Evolutionary conservation across 2,888 invertebrate genomes (phyloP).

Genomic region (Macaria liturata): DNA sequence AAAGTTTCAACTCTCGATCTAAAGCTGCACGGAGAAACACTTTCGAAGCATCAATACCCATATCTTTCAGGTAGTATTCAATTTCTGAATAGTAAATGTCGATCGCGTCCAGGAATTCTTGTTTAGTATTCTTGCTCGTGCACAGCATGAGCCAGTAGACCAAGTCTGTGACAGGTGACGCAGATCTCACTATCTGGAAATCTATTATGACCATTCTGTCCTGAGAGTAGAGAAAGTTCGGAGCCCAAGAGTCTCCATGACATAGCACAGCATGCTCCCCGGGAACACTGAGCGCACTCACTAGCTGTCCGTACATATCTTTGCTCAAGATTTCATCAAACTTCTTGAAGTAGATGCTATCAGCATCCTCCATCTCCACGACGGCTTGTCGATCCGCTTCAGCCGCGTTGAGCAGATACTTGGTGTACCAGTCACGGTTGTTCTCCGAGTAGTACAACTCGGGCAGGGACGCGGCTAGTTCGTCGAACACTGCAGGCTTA

Average conservation of each 20-base stretch:
- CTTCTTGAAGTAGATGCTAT: conserved; percentile 51
- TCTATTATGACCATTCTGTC: conserved; percentile 51
- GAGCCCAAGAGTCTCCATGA: conserved; percentile 61
- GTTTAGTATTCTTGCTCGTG: conserved; percentile 40
- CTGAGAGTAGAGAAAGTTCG: conserved; percentile 53
- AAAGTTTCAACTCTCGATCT: conserved; percentile 48
- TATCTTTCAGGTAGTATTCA: conserved; percentile 50
- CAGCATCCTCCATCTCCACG: conserved; percentile 43
- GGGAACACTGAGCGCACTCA: conserved; percentile 35
- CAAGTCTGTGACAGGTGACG: conserved; percentile 53
- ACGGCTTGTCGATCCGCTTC: conserved; percentile 47
- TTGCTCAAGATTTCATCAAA: conserved; percentile 43
- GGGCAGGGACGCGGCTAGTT: conserved; percentile 40
- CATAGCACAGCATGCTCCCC: conserved; percentile 48
- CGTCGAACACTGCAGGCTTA: conserved; percentile 44
- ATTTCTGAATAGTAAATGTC: conserved; percentile 47
- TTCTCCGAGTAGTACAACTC: conserved; percentile 51
- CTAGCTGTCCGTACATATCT: conserved; percentile 49
- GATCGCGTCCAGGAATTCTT: conserved; percentile 49
- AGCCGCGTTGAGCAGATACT: conserved; percentile 48
- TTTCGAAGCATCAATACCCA: conserved; percentile 45
- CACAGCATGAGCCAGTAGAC: conserved; percentile 47
- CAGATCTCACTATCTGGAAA: conserved; percentile 54
- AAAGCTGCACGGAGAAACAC: conserved; percentile 46
- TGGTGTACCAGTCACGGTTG: conserved; percentile 50